Base-by-base conservation (phyloP, 2,797 vertebrate genomes). In the Acanthurus lineatus region DNA sequence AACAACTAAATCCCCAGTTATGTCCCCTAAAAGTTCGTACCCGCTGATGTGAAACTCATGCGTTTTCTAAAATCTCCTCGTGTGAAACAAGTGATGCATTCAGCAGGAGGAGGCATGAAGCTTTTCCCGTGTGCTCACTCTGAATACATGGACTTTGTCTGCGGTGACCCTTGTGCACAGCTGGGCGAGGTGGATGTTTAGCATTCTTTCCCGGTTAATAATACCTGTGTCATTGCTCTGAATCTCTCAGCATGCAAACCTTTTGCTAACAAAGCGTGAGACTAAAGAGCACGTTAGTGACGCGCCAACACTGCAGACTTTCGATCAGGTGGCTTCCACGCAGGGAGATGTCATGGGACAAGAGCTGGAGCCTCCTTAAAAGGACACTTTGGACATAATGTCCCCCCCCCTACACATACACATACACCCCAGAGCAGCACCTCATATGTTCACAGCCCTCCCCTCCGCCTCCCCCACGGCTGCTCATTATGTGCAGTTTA, bases 121-220 rank as follows among this genome's bases (percentile, higher is more conserved):
- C 12, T 16, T 63, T 63, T 32, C 76, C 1, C 25, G 0, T 38
- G 22, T 14, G n/a, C 54, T 60, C 19, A 2, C 56, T 44, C 16
- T 56, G 4, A 11, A 61, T 59, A 38, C 42, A 72, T 80, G 71
- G 52, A 74, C 69, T 76, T 67, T 73, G 67, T 44, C 65, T 74
- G 69, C 68, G 51, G 51, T 57, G 61, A 64, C 71, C 62, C 61
- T 75, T 9, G 72, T 62, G 32, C 69, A 25, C 9, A 77, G 54
- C 51, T 68, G 73, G 81, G 75, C 17, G 58, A 83, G 64, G 59
- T 87, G 70, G 15, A 88, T 92, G 80, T 47, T 86, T 91, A 72
- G 62, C 14, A 91, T 91, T 88, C 84, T 60, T 90, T 79, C 77
- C 58, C 25, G 1, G 53, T 88, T 89, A 75, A 82, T 82, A 60